Conservation (phyloP, 2,888 invertebrate species). For the Phyto melanocephala region DNA sequence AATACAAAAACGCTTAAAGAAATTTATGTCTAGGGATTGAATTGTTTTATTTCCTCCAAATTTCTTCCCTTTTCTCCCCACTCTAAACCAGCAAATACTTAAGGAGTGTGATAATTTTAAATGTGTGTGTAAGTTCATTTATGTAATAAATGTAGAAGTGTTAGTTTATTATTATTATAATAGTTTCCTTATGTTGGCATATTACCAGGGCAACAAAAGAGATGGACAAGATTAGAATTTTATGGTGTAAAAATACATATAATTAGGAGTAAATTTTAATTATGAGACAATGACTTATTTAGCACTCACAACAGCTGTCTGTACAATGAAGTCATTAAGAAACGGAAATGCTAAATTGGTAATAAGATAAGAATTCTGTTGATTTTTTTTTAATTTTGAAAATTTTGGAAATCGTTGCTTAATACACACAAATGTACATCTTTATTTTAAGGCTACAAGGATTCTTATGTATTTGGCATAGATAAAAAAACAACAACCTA, state of each 20-base stretch:
- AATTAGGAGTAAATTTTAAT: constrained; percentile 57
- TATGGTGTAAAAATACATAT: constrained; percentile 55
- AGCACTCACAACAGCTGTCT: neutral
- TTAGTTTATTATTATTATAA: constrained; percentile 21
- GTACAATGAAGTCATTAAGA: constrained; percentile 12
- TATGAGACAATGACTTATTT: constrained; percentile 44
- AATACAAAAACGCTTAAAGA: constrained; percentile 47
- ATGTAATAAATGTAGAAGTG: neutral
- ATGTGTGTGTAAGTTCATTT: neutral
- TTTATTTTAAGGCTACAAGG: too few relatives aligned
- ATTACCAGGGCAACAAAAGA: constrained; percentile 51
- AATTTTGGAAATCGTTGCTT: neutral
- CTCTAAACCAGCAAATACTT: constrained; percentile 15
- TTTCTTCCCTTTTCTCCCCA: neutral
- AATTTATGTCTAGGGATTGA: constrained; percentile 58
- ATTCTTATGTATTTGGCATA: too few relatives aligned
- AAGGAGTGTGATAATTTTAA: constrained; percentile 43
- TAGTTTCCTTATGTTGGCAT: constrained; percentile 51
- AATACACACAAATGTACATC: too few relatives aligned
- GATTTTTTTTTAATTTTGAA: neutral
- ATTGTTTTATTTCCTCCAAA: constrained; percentile 46
- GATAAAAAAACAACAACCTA: neutral
- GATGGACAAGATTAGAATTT: constrained; percentile 53
- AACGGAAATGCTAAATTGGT: constrained; percentile 20
- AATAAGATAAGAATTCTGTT: neutral